Percentiles rank a stretch among this genome's conserved stretches.
These are phyloP conservation scores for Saxidomus purpurata DNA, from an alignment of 1,140 invertebrate species.

Conservation along the genomic window DNA sequence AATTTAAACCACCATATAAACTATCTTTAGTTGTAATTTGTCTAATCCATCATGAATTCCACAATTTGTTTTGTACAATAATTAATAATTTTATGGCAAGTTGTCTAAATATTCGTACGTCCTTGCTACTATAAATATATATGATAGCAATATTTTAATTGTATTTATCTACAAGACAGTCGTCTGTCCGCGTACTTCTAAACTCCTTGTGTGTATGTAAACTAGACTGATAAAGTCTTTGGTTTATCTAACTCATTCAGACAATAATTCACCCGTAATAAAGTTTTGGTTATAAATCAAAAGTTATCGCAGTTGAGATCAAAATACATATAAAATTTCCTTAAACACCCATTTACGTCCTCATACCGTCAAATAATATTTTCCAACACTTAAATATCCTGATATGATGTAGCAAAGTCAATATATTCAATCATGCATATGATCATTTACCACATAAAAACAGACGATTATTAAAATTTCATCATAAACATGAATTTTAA, in stretches of 20 bases:
- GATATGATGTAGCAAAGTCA: background rate
- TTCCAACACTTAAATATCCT: background rate
- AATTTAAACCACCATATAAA: no score
- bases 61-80: background rate
- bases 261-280: background rate
- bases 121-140: no score
- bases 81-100: no score
- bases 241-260: slow-evolving; percentile 5
- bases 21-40: no score
- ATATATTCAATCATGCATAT: background rate
- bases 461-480: background rate
- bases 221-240: background rate
- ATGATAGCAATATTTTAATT: no score
- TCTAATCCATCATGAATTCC: background rate
- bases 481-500: background rate
- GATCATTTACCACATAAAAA: slow-evolving; percentile 7
- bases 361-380: background rate
- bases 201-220: background rate
- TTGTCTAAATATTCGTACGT: no score
- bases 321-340: background rate
- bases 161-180: background rate
- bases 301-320: background rate
- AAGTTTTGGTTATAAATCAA: slow-evolving; percentile 12
- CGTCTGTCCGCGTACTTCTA: background rate
- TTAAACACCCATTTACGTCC: background rate